These are phyloP conservation scores for Kryphioiulus occultus DNA, from an alignment of 2,888 invertebrate genomes.

Conservation along the genomic window DNA sequence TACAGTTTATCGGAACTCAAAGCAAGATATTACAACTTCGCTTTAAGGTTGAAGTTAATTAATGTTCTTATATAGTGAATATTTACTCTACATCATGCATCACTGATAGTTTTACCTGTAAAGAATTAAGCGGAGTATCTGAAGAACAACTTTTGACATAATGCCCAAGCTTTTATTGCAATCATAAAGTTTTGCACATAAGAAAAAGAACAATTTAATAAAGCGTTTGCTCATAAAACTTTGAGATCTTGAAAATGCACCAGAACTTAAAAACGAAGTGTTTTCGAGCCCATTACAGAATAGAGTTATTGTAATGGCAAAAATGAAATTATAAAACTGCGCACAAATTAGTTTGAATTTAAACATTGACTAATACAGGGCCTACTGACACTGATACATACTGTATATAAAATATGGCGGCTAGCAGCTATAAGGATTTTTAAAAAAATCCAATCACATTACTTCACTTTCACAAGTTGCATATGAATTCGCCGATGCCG, in stretches of 20 bases:
- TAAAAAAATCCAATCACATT: not conserved
- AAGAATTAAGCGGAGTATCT: not conserved
- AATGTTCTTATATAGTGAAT: no score
- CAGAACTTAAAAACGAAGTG: not conserved
- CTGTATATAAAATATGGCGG: constrained; percentile 32
- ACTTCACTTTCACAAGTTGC: constrained; percentile 17
- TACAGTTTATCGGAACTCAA: no score
- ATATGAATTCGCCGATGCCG: not conserved
- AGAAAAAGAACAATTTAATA: not conserved
- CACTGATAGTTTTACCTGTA: not conserved
- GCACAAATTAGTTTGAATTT: not conserved
- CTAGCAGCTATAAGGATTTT: not conserved
- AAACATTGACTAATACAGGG: constrained; percentile 6
- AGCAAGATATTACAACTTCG: not conserved
- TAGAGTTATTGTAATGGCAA: not conserved
- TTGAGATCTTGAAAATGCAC: not conserved
- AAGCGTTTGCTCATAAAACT: no score
- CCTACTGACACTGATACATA: not conserved
- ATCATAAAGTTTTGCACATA: not conserved
- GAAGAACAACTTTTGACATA: not conserved
- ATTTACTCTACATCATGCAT: no score
- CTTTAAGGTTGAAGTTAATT: not conserved
- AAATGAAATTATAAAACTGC: not conserved
- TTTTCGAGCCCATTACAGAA: not conserved
- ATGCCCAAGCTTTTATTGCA: not conserved